A percentile compares a stretch with the other conserved stretches of the same genome.
These are phyloP conservation scores for Eristalis tenax DNA, from an alignment of 2,888 invertebrate genomes.

Conservation along the genomic window DNA sequence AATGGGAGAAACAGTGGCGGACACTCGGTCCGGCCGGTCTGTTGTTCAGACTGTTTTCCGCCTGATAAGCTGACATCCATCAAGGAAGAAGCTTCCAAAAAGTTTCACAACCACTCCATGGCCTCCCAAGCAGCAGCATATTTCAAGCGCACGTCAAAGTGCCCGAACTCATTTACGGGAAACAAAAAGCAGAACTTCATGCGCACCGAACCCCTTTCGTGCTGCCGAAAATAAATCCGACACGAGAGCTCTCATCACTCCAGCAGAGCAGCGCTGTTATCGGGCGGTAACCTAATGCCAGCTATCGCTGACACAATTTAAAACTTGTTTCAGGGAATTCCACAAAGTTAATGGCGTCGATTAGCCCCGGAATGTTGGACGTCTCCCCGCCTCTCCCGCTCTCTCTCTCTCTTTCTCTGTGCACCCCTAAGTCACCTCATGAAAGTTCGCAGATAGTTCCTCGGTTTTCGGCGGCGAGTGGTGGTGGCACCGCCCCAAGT, in stretches of 20 bases:
- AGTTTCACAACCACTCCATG: too few species aligned
- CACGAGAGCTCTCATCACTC: conserved; percentile 1
- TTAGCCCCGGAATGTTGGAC: conserved; percentile 58
- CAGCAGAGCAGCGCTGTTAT: not conserved
- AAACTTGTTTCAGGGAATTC: conserved; percentile 55
- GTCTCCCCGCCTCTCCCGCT: not conserved
- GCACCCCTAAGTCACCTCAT: conserved; percentile 22
- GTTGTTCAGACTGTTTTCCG: too few species aligned
- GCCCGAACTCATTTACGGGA: too few species aligned
- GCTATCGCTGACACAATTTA: conserved; percentile 51
- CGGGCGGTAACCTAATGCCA: not conserved
- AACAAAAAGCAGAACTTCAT: too few species aligned
- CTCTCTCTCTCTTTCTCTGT: not conserved
- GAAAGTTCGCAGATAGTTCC: conserved; percentile 54
- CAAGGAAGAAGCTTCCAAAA: too few species aligned
- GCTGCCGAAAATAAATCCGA: too few species aligned
- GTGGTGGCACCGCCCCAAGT: conserved; percentile 7
- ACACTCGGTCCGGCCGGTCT: too few species aligned
- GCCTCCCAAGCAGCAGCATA: too few species aligned
- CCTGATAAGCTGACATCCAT: too few species aligned
- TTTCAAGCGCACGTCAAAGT: too few species aligned
- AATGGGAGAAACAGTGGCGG: too few species aligned
- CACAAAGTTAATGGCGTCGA: conserved; percentile 53
- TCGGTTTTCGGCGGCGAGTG: not conserved
- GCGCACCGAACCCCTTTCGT: too few species aligned